phyloP scores from a whole-genome alignment of 1,140 invertebrate species.

The Drosophila chauvacae region DNA sequence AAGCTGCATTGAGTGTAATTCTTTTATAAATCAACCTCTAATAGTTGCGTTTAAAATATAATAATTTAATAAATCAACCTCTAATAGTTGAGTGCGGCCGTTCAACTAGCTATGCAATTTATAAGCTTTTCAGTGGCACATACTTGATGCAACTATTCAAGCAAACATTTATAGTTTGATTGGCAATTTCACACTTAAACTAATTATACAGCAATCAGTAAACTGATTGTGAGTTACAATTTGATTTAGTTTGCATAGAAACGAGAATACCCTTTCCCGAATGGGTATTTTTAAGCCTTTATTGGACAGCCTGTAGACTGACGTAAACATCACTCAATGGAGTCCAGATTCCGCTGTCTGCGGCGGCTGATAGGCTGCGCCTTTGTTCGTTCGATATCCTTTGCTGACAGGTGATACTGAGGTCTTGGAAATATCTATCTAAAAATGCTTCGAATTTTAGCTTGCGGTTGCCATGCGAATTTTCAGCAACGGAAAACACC shows the following conservation, averaged over 20 bases:
- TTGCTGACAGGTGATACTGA: slow-evolving; percentile 18
- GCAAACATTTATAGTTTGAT: slow-evolving; percentile 16
- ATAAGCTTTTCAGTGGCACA: slow-evolving; percentile 6
- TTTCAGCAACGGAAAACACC: slow-evolving; percentile 13
- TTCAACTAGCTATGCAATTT: neutral
- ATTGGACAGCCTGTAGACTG: slow-evolving; percentile 26
- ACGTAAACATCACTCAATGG: slow-evolving; percentile 4
- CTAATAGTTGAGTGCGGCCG: neutral
- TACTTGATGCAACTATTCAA: slow-evolving; percentile 5
- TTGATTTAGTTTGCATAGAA: neutral
- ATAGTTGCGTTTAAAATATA: neutral
- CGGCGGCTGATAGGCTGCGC: slow-evolving; percentile 29
- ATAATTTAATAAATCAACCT: slow-evolving; percentile 9
- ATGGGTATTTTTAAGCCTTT: slow-evolving; percentile 21
- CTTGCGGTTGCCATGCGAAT: slow-evolving; percentile 24
- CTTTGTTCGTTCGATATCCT: slow-evolving; percentile 12
- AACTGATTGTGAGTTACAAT: neutral
- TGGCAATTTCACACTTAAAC: slow-evolving; percentile 12
- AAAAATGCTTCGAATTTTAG: neutral
- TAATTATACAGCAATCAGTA: slow-evolving; percentile 5
- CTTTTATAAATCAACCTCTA: neutral
- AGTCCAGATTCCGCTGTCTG: slow-evolving; percentile 17
- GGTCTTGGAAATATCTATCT: slow-evolving; percentile 1
- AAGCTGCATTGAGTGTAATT: neutral
- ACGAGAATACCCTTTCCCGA: neutral